These are phyloP conservation scores for Yoshiicerus persimilis DNA, from an alignment of 1,140 invertebrate species.

Conservation along the genomic window DNA sequence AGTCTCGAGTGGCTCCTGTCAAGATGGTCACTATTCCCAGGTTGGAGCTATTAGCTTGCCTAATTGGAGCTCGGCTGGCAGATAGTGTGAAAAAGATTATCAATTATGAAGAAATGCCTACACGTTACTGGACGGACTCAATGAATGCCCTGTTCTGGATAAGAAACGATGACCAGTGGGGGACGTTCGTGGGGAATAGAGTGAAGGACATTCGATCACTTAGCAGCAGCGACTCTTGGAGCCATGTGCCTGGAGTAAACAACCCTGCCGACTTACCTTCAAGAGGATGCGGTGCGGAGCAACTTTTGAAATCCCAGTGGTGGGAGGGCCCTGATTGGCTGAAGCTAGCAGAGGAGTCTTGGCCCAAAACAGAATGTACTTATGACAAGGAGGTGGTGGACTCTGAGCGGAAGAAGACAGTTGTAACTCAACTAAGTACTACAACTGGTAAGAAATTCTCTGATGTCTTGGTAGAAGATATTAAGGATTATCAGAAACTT, in stretches of 20 bases:
- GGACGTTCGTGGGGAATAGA: not conserved
- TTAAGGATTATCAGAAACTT: too few relatives aligned
- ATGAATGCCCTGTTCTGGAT: slow-evolving; percentile 33
- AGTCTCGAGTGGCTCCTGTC: not conserved
- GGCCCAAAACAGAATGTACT: not conserved
- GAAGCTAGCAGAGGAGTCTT: not conserved
- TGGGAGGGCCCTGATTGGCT: not conserved
- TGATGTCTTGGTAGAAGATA: too few relatives aligned
- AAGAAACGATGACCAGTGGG: not conserved
- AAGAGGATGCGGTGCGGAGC: not conserved
- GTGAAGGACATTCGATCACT: slow-evolving; percentile 38
- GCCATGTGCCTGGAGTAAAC: not conserved
- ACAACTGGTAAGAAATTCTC: not conserved
- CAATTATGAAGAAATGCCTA: not conserved
- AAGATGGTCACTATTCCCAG: not conserved
- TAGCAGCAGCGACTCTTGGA: slow-evolving; percentile 25
- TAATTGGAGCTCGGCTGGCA: not conserved
- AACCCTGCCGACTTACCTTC: not conserved
- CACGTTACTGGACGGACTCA: slow-evolving; percentile 33
- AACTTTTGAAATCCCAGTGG: not conserved
- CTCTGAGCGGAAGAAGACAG: not conserved
- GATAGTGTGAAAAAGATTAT: not conserved
- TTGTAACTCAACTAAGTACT: not conserved
- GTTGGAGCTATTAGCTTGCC: not conserved
- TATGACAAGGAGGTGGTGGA: not conserved